Conservation (phyloP, 2,113 vertebrate species). For the Felis catus region DNA sequence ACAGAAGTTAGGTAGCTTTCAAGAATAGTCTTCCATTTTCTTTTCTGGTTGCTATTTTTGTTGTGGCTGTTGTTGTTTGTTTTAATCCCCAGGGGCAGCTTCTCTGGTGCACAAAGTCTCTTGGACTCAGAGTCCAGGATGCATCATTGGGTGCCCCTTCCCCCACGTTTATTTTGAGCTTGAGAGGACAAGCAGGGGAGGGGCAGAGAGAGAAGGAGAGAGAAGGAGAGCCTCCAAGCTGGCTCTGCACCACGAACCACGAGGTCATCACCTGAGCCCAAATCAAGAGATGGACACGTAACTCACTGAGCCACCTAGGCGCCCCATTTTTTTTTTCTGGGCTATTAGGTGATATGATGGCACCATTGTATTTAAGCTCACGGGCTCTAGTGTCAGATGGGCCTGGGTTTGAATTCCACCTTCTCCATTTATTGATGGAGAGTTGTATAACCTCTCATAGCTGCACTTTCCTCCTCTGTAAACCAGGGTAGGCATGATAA, state of each 20-base stretch:
- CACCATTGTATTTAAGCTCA: background rate
- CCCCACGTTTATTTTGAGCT: too few relatives aligned
- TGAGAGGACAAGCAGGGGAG: too few relatives aligned
- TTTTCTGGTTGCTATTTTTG: background rate
- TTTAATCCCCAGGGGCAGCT: background rate
- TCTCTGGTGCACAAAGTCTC: background rate
- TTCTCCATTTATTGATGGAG: background rate
- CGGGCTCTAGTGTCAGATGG: background rate
- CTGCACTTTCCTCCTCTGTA: background rate
- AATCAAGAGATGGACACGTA: too few relatives aligned
- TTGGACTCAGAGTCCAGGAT: background rate
- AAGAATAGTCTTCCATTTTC: background rate
- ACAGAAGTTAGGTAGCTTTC: conserved; percentile 68
- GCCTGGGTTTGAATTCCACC: background rate
- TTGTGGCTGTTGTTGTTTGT: background rate
- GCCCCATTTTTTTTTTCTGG: background rate
- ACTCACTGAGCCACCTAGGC: too few relatives aligned
- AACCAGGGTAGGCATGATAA: background rate
- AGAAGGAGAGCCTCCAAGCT: too few relatives aligned
- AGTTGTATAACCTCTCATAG: background rate
- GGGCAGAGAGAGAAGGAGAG: too few relatives aligned
- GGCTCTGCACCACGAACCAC: too few relatives aligned
- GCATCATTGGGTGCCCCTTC: rapidly evolving
- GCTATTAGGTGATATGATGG: background rate
- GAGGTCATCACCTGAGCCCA: too few relatives aligned